These are phyloP conservation scores for Tethya wilhelma DNA, from an alignment of 37 sponge, comb jelly and placozoan genomes.

Conservation along the genomic window DNA sequence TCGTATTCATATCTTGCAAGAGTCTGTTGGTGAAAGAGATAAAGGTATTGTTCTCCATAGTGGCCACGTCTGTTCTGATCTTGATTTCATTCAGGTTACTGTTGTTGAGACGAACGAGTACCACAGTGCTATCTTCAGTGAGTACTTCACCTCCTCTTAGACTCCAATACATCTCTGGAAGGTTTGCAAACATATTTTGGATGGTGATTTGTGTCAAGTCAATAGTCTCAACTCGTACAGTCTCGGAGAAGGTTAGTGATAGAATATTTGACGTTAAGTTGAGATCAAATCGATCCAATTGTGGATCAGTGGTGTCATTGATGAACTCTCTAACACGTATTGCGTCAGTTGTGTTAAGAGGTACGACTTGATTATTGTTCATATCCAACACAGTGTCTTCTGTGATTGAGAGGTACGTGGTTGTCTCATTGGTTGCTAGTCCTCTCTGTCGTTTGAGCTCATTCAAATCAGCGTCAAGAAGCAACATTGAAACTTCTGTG, in stretches of 20 bases:
- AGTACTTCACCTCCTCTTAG: constrained; percentile 19
- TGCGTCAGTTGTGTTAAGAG: constrained; percentile 27
- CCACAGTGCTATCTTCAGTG: constrained; percentile 64
- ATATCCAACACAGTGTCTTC: constrained; percentile 60
- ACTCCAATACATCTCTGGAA: constrained; percentile 9
- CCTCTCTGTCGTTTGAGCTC: constrained; percentile 79
- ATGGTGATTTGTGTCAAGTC: constrained; percentile 41
- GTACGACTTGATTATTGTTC: constrained; percentile 67
- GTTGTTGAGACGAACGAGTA: constrained; percentile 59
- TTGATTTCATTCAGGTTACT: constrained; percentile 84
- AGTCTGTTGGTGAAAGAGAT: constrained; percentile 36
- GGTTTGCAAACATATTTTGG: constrained; percentile 17
- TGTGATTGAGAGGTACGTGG: constrained; percentile 63
- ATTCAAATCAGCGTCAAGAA: constrained; percentile 71
- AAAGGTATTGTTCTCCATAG: constrained; percentile 53
- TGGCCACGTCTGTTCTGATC: constrained; percentile 58
- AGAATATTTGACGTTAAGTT: constrained; percentile 70
- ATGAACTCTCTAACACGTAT: constrained; percentile 30
- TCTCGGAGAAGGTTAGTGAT: constrained; percentile 77
- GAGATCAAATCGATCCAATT: constrained; percentile 57
- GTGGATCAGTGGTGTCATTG: constrained; percentile 64
- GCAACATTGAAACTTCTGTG: constrained; percentile 42
- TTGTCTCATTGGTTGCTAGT: constrained; percentile 60
- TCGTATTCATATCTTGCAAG: constrained; percentile 78
- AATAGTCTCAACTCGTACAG: constrained; percentile 67